A percentile compares a stretch with the other conserved stretches of the same genome.
These are phyloP conservation scores for Conus ventricosus DNA, from an alignment of 1,140 invertebrate genomes.

Conservation along the genomic window DNA sequence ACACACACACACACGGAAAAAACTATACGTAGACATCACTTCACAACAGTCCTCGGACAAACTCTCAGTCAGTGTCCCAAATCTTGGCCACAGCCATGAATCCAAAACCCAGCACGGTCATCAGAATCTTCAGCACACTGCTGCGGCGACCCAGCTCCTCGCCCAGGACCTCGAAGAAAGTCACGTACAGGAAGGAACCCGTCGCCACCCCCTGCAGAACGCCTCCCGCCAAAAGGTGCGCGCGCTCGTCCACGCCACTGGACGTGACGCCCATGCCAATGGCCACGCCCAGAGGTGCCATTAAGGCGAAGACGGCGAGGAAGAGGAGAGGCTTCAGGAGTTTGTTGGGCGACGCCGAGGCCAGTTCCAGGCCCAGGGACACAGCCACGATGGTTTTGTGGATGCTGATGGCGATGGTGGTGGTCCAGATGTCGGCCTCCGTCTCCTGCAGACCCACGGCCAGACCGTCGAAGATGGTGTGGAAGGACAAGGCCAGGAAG, in stretches of 20 bases:
- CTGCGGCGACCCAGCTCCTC: constrained; percentile 65
- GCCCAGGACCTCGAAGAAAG: constrained; percentile 91
- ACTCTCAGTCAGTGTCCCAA: constrained; percentile 30
- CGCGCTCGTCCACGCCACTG: constrained; percentile 43
- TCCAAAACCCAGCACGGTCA: constrained; percentile 46
- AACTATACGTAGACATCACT: too few species aligned
- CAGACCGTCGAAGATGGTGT: constrained; percentile 69
- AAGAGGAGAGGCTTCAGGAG: constrained; percentile 66
- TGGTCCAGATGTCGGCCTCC: constrained; percentile 81
- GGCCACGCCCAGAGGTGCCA: constrained; percentile 80
- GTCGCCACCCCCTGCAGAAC: constrained; percentile 83
- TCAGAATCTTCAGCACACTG: constrained; percentile 46
- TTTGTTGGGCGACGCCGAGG: constrained; percentile 79
- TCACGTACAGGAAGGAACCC: constrained; percentile 93
- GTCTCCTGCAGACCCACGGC: constrained; percentile 66
- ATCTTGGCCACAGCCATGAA: constrained; percentile 48
- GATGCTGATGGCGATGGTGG: constrained; percentile 71
- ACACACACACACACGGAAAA: too few species aligned
- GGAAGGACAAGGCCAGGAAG: constrained; percentile 63
- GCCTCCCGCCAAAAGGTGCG: constrained; percentile 72
- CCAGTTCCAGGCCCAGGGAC: constrained; percentile 82
- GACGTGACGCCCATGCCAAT: constrained; percentile 77
- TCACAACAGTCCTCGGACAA: too few species aligned
- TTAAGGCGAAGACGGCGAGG: constrained; percentile 78
- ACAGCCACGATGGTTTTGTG: constrained; percentile 88